phyloP scores from a whole-genome alignment of 2,797 vertebrate genomes.

The Atherinosoma microstoma region DNA sequence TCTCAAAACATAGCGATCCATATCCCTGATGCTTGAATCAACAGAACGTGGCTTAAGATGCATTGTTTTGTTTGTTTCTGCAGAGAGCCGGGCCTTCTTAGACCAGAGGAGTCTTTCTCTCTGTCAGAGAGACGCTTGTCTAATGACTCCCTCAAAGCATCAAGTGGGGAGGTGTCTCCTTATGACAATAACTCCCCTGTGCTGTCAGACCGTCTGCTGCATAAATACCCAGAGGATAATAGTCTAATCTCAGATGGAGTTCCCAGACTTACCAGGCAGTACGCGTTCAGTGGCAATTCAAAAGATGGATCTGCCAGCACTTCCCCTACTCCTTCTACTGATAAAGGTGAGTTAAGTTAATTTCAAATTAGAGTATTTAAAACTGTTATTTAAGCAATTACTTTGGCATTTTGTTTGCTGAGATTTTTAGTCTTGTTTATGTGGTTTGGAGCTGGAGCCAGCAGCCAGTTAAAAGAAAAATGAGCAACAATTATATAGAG shows the following conservation, averaged over 20 bases:
- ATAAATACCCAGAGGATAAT: constrained; percentile 79
- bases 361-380: neutral
- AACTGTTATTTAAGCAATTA: neutral
- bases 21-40: neutral
- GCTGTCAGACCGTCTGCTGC: constrained; percentile 84
- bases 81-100: constrained; percentile 83
- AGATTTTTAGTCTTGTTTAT: neutral
- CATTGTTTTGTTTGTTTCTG: constrained; percentile 42
- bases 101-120: constrained; percentile 83
- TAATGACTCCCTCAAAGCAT: constrained; percentile 90
- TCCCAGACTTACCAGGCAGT: constrained; percentile 76
- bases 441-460: neutral
- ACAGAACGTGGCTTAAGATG: neutral
- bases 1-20: neutral
- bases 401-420: neutral
- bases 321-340: constrained; percentile 77
- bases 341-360: constrained; percentile 82
- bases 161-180: constrained; percentile 94
- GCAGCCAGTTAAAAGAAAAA: neutral
- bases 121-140: constrained; percentile 87
- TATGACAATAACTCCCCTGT: constrained; percentile 97
- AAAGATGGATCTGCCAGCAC: constrained; percentile 82
- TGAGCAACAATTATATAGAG: neutral
- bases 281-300: constrained; percentile 71
- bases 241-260: constrained; percentile 72